Percentiles rank a stretch among this genome's conserved stretches.
Evolutionary conservation across 1,140 invertebrate species (phyloP).

Genomic region (Drosophila ironensis): DNA sequence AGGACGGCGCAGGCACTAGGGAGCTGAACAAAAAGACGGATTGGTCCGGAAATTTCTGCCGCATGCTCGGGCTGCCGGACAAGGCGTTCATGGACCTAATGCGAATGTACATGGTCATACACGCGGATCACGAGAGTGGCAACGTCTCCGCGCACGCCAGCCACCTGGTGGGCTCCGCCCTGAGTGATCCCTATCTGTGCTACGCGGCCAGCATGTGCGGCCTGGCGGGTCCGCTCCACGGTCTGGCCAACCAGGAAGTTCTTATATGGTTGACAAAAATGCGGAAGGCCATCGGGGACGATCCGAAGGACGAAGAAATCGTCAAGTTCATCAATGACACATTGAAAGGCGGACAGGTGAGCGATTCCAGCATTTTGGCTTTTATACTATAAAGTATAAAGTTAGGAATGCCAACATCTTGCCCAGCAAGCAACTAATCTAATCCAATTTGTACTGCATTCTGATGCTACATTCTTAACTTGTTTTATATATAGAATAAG

Average conservation of each 20-base stretch:
- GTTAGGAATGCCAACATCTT: no score
- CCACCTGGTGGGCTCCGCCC: constrained; percentile 95
- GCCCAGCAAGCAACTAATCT: no score
- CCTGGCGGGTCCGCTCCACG: constrained; percentile 96
- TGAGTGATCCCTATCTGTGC: constrained; percentile 96
- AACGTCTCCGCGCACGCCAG: constrained; percentile 97
- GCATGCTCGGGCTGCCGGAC: constrained; percentile 94
- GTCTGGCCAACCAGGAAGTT: constrained; percentile 96
- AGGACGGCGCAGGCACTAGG: constrained; percentile 90
- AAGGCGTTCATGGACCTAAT: constrained; percentile 93
- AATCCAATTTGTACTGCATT: no score
- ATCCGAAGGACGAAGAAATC: constrained; percentile 92
- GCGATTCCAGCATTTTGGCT: background rate
- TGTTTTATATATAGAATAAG: no score
- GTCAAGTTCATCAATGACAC: constrained; percentile 96
- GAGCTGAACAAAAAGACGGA: constrained; percentile 90
- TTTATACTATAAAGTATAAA: no score
- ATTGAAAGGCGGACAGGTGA: constrained; percentile 88
- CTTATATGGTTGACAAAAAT: constrained; percentile 92
- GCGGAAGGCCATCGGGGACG: constrained; percentile 89
- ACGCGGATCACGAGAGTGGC: constrained; percentile 97
- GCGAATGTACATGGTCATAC: constrained; percentile 96
- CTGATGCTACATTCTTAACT: no score
- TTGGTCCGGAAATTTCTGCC: constrained; percentile 95
- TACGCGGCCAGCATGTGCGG: constrained; percentile 97